These are phyloP conservation scores for Elgonia sp. DNA, from an alignment of 2,888 invertebrate genomes.

Conservation along the genomic window DNA sequence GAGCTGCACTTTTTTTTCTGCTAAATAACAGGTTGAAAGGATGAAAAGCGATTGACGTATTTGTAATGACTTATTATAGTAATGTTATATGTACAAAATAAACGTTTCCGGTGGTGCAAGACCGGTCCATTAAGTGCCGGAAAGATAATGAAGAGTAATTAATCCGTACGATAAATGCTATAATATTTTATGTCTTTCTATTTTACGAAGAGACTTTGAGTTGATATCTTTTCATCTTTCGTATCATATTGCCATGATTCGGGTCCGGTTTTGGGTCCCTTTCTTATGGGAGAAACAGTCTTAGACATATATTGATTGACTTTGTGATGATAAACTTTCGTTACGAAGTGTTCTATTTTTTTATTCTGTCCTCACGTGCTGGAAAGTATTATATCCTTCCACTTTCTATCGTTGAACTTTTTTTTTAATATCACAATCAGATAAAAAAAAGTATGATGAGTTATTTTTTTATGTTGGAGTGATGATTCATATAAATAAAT, in stretches of 20 bases:
- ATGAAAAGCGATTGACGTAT: not conserved
- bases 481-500: too few species aligned
- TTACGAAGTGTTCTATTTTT: conserved; percentile 81
- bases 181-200: not conserved
- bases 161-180: not conserved
- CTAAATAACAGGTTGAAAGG: not conserved
- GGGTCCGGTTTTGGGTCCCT: too few species aligned
- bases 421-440: too few species aligned
- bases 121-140: not conserved
- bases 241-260: too few species aligned
- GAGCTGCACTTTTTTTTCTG: not conserved
- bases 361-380: conserved; percentile 61
- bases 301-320: conserved; percentile 48
- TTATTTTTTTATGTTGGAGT: too few species aligned
- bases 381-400: conserved; percentile 67
- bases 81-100: not conserved
- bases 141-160: not conserved
- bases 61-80: conserved; percentile 2
- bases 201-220: too few species aligned
- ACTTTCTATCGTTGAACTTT: conserved; percentile 63
- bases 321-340: conserved; percentile 80
- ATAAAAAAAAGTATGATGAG: too few species aligned
- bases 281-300: too few species aligned
- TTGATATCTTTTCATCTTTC: too few species aligned
- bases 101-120: conserved; percentile 24